These are phyloP conservation scores for Liasis olivaceus DNA, from an alignment of 2,797 vertebrate genomes.

Conservation along the genomic window DNA sequence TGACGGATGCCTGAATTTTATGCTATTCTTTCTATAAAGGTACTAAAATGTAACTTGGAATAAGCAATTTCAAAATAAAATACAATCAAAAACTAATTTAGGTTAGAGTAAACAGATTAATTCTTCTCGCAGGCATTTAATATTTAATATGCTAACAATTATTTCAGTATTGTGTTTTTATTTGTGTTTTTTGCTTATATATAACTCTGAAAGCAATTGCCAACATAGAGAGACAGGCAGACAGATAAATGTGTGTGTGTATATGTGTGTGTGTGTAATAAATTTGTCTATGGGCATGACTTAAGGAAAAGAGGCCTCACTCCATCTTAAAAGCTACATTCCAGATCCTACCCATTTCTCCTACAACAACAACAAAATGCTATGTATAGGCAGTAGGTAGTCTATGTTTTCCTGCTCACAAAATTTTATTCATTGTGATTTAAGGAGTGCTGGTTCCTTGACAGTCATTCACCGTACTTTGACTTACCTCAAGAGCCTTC, in stretches of 20 bases:
- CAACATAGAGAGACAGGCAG: neutral
- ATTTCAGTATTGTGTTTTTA: neutral
- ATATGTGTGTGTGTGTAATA: neutral
- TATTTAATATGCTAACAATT: neutral
- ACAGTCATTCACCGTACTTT: neutral
- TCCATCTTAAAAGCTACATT: neutral
- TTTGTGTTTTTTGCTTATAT: neutral
- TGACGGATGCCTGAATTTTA: neutral
- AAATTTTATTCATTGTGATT: neutral
- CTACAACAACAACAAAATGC: neutral
- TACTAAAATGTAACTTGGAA: neutral
- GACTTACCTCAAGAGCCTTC: constrained; percentile 72
- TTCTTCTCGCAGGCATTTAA: neutral
- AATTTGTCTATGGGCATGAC: neutral
- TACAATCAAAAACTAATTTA: neutral
- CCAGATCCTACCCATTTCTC: neutral
- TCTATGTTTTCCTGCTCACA: neutral
- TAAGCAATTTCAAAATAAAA: neutral
- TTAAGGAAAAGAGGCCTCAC: neutral
- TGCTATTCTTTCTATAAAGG: neutral
- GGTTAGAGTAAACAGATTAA: neutral
- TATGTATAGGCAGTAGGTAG: neutral
- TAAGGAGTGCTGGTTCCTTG: neutral
- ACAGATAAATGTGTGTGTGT: neutral
- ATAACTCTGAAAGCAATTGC: neutral